These are phyloP conservation scores for Champsocephalus esox DNA, from an alignment of 2,797 vertebrate genomes.

Conservation along the genomic window DNA sequence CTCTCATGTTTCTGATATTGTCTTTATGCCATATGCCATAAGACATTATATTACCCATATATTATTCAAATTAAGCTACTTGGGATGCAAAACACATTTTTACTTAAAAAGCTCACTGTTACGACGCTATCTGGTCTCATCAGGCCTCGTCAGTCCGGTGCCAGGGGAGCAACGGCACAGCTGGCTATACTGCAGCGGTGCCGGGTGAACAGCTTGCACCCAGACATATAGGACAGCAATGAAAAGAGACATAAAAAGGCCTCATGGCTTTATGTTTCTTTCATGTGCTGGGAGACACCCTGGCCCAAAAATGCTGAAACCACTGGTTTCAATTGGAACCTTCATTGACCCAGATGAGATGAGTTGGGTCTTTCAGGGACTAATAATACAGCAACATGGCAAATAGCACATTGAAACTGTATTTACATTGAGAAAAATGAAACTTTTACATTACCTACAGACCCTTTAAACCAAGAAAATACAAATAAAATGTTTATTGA, in stretches of 20 bases:
- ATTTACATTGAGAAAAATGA: background rate
- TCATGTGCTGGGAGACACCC: conserved; percentile 47
- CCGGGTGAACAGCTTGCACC: conserved; percentile 71
- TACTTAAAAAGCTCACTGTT: conserved; percentile 54
- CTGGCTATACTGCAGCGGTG: conserved; percentile 59
- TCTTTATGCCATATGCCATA: conserved; percentile 56
- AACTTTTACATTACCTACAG: background rate
- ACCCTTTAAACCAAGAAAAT: background rate
- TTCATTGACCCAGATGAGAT: conserved; percentile 9
- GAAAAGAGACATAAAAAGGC: conserved; percentile 70
- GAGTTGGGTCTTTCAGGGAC: background rate
- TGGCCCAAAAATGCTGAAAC: conserved; percentile 46
- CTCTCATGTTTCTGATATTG: conserved; percentile 29
- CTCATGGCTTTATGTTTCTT: conserved; percentile 66
- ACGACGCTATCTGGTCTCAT: conserved; percentile 58
- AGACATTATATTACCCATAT: conserved; percentile 45
- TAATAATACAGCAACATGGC: background rate
- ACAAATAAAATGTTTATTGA: background rate
- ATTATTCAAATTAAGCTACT: conserved; percentile 53
- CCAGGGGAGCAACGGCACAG: conserved; percentile 70
- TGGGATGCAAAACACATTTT: conserved; percentile 61
- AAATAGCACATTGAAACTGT: background rate
- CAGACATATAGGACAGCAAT: conserved; percentile 67
- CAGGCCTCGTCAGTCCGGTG: conserved; percentile 71
- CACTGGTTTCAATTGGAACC: conserved; percentile 36